Evolutionary conservation across 2,797 vertebrate species (phyloP).

Genomic region (Amniataba percoides): DNA sequence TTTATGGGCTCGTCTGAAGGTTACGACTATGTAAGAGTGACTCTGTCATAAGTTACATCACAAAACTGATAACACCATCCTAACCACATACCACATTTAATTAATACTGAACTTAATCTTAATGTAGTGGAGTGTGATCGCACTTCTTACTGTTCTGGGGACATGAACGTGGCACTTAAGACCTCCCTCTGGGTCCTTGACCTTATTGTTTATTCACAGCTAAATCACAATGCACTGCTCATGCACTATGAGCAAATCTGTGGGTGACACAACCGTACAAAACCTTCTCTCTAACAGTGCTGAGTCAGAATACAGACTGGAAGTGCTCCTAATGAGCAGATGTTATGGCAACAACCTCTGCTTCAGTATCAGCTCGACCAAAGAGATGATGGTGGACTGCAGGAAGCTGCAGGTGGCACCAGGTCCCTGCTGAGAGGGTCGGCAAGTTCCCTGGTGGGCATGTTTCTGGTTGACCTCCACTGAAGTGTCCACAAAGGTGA

Average conservation of each 20-base stretch:
- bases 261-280: neutral
- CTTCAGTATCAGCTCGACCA: conserved; percentile 41
- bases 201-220: conserved; percentile 29
- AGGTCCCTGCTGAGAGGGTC: too few species aligned
- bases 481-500: neutral
- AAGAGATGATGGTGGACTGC: conserved; percentile 36
- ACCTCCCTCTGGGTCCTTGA: conserved; percentile 41
- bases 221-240: neutral
- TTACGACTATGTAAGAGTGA: neutral
- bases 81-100: neutral
- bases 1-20: conserved; percentile 8
- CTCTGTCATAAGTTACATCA: neutral
- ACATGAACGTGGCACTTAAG: conserved; percentile 30
- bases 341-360: conserved; percentile 32
- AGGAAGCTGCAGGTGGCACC: conserved; percentile 48
- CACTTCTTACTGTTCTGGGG: neutral
- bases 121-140: neutral
- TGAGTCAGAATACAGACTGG: neutral
- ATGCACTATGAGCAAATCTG: neutral
- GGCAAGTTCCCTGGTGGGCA: conserved; percentile 14
- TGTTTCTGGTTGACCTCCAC: conserved; percentile 15
- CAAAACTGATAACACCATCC: neutral
- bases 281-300: neutral
- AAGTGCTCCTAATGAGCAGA: conserved; percentile 5
- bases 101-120: neutral